Percentiles rank a stretch among this genome's conserved stretches.
These are phyloP conservation scores for Bugulina stolonifera DNA, from an alignment of 2,888 invertebrate species.

Conservation along the genomic window DNA sequence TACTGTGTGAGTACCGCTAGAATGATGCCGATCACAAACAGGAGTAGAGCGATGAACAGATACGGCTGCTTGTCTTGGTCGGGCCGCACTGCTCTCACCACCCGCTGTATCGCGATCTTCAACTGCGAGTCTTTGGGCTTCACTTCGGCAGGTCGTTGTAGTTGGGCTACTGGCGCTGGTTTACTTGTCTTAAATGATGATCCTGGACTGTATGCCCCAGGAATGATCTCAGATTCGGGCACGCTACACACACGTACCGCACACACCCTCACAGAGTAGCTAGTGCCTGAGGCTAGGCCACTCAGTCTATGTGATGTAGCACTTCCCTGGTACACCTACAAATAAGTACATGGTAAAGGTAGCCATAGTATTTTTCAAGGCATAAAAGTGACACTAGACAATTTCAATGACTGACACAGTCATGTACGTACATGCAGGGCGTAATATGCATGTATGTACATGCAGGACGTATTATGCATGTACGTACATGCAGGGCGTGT, in stretches of 20 bases:
- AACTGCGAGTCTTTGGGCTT: background rate
- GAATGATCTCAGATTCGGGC: constrained; percentile 56
- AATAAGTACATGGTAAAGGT: no score
- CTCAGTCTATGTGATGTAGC: constrained; percentile 56
- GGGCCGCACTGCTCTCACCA: background rate
- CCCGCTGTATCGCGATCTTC: background rate
- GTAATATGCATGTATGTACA: no score
- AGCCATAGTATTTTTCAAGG: no score
- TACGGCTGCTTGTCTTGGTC: background rate
- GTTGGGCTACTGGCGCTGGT: background rate
- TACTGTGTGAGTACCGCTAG: background rate
- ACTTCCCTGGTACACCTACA: constrained; percentile 56
- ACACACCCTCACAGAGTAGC: constrained; percentile 73
- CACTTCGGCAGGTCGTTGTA: background rate
- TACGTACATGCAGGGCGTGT: no score
- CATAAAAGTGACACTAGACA: no score
- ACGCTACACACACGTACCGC: constrained; percentile 61
- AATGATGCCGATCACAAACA: background rate
- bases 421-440: no score
- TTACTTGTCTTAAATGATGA: background rate
- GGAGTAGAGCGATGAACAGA: background rate
- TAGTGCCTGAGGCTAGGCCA: constrained; percentile 68
- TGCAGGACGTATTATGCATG: no score
- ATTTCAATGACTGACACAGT: background rate
- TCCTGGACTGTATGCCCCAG: constrained; percentile 64